Evolutionary conservation across 2,888 invertebrate genomes (phyloP).

Genomic region (Lycia hirtaria): DNA sequence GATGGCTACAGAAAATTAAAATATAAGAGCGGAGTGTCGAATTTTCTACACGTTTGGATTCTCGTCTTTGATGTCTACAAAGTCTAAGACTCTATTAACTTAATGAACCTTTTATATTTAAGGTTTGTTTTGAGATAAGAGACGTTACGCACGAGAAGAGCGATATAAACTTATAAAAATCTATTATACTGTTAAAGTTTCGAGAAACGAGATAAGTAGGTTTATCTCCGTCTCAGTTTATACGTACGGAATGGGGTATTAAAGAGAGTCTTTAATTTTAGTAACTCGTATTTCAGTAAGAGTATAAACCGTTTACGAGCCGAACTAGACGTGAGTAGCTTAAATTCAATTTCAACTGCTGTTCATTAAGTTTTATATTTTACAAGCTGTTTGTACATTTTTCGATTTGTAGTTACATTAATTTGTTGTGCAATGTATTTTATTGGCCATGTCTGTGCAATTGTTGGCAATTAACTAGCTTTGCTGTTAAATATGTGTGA

Average conservation of each 20-base stretch:
- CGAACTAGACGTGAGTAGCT: slow-evolving; percentile 67
- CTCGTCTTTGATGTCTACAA: background rate
- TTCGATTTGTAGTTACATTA: slow-evolving; percentile 25
- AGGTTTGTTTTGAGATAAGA: slow-evolving; percentile 10
- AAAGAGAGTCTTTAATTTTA: slow-evolving; percentile 68
- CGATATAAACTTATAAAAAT: slow-evolving; percentile 32
- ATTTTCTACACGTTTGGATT: slow-evolving; percentile 14
- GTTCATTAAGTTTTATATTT: slow-evolving; percentile 46
- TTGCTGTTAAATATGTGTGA: slow-evolving; percentile 6
- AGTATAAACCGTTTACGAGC: slow-evolving; percentile 71
- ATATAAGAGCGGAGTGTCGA: slow-evolving; percentile 11
- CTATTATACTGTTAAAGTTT: slow-evolving; percentile 45
- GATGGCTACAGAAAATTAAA: slow-evolving; percentile 22
- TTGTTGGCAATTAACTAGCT: slow-evolving; percentile 4
- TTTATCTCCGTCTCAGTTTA: slow-evolving; percentile 56
- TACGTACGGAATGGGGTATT: slow-evolving; percentile 61
- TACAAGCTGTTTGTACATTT: slow-evolving; percentile 22
- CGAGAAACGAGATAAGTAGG: slow-evolving; percentile 51
- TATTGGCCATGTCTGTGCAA: slow-evolving; percentile 10
- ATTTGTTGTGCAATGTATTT: slow-evolving; percentile 19
- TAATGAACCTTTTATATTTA: background rate
- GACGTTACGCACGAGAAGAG: slow-evolving; percentile 1
- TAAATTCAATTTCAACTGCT: slow-evolving; percentile 60
- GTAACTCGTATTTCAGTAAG: slow-evolving; percentile 67
- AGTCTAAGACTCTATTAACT: slow-evolving; percentile 5